Evolutionary conservation across 2,888 invertebrate species (phyloP).

Genomic region (Siphonodentalium dalli): DNA sequence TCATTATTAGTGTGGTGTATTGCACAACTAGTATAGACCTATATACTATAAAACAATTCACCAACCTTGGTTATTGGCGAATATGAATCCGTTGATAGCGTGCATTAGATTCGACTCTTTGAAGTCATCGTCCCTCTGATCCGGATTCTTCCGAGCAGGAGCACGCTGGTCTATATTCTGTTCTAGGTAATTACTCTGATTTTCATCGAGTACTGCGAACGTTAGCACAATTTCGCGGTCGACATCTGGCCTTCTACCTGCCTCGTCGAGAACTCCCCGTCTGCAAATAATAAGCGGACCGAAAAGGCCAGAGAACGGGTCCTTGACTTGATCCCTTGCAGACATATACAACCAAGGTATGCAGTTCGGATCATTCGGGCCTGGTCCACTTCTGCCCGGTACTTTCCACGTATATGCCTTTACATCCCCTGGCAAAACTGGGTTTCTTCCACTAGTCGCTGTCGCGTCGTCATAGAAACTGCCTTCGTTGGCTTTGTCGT

Average conservation of each 20-base stretch:
- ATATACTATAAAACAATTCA: no score
- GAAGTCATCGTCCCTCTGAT: constrained; percentile 32
- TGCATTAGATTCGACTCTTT: constrained; percentile 40
- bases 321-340: constrained; percentile 34
- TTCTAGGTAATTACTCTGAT: constrained; percentile 48
- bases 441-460: constrained; percentile 29
- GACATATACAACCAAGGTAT: constrained; percentile 45
- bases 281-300: constrained; percentile 44
- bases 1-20: no score
- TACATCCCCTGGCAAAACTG: constrained; percentile 30
- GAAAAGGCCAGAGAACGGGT: constrained; percentile 40
- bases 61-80: constrained; percentile 37
- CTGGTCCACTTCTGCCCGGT: constrained; percentile 42
- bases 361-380: constrained; percentile 43
- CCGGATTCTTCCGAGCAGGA: no score
- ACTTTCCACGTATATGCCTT: constrained; percentile 42
- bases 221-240: constrained; percentile 47
- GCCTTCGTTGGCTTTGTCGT: constrained; percentile 39
- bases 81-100: constrained; percentile 41
- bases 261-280: constrained; percentile 30
- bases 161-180: constrained; percentile 50
- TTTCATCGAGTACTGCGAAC: constrained; percentile 51
- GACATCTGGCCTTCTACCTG: constrained; percentile 33
- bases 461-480: constrained; percentile 33
- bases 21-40: no score